Evolutionary conservation across 2,888 invertebrate species (phyloP).

Genomic region (Ophion ellenae): DNA sequence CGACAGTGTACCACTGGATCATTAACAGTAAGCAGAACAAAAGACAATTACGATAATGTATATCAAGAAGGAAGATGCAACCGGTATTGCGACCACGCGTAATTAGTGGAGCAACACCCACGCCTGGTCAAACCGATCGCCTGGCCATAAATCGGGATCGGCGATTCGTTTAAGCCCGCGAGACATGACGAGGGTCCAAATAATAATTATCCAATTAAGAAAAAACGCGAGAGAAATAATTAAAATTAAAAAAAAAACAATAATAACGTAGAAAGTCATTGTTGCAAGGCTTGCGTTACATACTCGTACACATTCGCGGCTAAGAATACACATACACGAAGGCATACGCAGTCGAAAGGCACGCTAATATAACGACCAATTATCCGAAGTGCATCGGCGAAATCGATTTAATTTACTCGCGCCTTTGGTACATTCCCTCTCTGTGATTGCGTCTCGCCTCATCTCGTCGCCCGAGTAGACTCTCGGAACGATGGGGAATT

Average conservation of each 20-base stretch:
- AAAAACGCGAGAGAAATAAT: slow-evolving; percentile 19
- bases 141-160: slow-evolving; percentile 33
- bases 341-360: slow-evolving; percentile 32
- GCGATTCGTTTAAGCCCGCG: slow-evolving; percentile 48
- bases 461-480: slow-evolving; percentile 57
- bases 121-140: slow-evolving; percentile 6
- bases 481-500: slow-evolving; percentile 77
- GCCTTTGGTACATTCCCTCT: slow-evolving; percentile 58
- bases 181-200: slow-evolving; percentile 63
- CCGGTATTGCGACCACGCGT: neutral
- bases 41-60: neutral
- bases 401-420: slow-evolving; percentile 71
- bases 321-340: neutral
- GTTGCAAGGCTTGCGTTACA: slow-evolving; percentile 15
- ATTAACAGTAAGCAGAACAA: slow-evolving; percentile 3
- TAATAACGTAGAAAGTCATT: slow-evolving; percentile 47
- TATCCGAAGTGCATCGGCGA: slow-evolving; percentile 69
- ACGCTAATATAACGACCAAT: slow-evolving; percentile 70
- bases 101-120: slow-evolving; percentile 31
- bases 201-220: slow-evolving; percentile 65
- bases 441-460: slow-evolving; percentile 61
- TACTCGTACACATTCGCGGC: neutral
- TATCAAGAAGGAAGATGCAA: neutral
- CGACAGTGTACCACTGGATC: slow-evolving; percentile 90
- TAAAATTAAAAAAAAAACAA: neutral